phyloP scores from a whole-genome alignment of 2,113 vertebrate genomes.

The Haplochromis burtoni region DNA sequence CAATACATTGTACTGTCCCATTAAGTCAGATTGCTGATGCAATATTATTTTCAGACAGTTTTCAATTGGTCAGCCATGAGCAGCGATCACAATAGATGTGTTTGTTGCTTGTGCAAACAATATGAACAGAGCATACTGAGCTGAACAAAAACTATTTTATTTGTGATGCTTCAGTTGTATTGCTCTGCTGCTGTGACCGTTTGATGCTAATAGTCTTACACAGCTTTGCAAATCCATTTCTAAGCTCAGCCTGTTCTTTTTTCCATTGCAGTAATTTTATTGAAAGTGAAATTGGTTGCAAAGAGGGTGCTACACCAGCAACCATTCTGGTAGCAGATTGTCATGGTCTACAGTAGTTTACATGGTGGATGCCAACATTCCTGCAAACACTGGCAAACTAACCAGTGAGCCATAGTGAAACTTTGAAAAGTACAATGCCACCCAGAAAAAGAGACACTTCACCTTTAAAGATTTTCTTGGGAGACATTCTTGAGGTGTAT shows the following conservation, averaged over 20 bases:
- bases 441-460: background rate
- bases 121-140: background rate
- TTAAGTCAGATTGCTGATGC: background rate
- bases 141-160: background rate
- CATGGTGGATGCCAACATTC: background rate
- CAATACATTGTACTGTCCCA: background rate
- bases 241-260: background rate
- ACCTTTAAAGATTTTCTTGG: background rate
- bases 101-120: background rate
- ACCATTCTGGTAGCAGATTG: background rate
- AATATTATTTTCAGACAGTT: background rate
- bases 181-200: background rate
- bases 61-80: background rate
- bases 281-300: background rate
- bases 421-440: background rate
- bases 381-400: background rate
- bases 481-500: background rate
- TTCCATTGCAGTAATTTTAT: background rate
- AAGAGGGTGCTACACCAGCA: background rate
- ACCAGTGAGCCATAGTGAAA: background rate
- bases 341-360: background rate
- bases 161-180: background rate
- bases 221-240: background rate
- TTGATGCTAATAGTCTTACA: background rate
- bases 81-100: background rate